Percentiles rank a stretch among this genome's conserved stretches.
Conservation (phyloP, 2,113 vertebrate genomes). For the Cephalopholis sonnerati region DNA sequence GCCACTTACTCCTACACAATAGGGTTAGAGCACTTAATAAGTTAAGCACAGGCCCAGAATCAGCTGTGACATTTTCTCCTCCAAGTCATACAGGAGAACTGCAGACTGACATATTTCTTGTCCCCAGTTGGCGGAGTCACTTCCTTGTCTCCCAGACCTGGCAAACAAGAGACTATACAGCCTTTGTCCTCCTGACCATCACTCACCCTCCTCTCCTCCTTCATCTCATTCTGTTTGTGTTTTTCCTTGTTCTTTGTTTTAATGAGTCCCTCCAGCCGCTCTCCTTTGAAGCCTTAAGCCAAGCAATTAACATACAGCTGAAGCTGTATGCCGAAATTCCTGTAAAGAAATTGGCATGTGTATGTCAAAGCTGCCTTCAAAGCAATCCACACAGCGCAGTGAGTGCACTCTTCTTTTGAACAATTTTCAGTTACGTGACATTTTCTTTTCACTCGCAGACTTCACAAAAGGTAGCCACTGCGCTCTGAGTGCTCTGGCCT, state of each 20-base stretch:
- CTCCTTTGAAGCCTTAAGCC: constrained; percentile 49
- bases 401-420: neutral
- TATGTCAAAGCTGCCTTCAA: constrained; percentile 15
- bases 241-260: constrained; percentile 39
- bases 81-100: neutral
- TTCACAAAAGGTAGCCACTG: neutral
- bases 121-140: neutral
- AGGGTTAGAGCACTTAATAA: too few relatives aligned
- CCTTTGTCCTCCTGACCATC: constrained; percentile 40
- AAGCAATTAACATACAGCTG: constrained; percentile 44
- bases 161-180: neutral
- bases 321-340: neutral
- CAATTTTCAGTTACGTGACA: constrained; percentile 6
- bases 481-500: neutral
- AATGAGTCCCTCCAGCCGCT: constrained; percentile 24
- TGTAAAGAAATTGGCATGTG: constrained; percentile 16
- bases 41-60: too few relatives aligned
- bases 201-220: neutral
- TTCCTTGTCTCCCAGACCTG: neutral
- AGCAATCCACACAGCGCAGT: neutral
- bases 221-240: constrained; percentile 16
- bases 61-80: neutral
- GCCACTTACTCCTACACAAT: too few relatives aligned
- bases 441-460: neutral
- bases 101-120: neutral